Base-by-base conservation (phyloP, 2,888 invertebrate genomes). In the Oxytorus armatus region DNA sequence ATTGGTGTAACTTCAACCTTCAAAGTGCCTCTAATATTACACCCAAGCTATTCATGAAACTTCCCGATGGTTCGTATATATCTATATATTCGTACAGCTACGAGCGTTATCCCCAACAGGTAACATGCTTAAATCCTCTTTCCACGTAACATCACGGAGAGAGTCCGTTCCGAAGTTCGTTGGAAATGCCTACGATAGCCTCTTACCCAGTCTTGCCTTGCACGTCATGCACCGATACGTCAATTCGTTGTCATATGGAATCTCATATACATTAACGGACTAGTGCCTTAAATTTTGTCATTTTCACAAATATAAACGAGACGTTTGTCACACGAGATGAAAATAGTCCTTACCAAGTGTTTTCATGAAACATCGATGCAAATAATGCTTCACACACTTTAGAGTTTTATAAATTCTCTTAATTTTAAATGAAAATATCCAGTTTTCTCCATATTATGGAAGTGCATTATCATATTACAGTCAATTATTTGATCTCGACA, bases 1-100 rank as follows among this genome's bases (percentile, higher is more conserved):
- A 87, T 86, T 84, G 82, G 83, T 86, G 84, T 87, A 89, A 87
- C 83, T 89, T 86, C 78, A 81, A 78, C 82, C 83, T 82, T 85
- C 84, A 84, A 88, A 88, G 81, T 85, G 81, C 68, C 84, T 72
- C 85, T 84, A 86, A 86, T 86, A 87, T 88, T 84, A 86, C 79
- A 81, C 82, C 76, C 70, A 21, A 68, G 78, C 83, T 81, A 86
- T 86, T 88, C 86, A 81, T 77, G 84, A 81, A 85, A 85, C 84
- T 87, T 85, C 77, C 53, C 68, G 68, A 82, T 82, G 73, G 79
- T 82, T 80, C 74, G 65, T 63, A 68, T 53, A 44, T 76, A 77
- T 47, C n/a, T n/a, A n/a, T n/a, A n/a, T n/a, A n/a, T n/a, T n/a
- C n/a, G n/a, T n/a, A n/a, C n/a, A n/a, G 72, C 59, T 18, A 65